Conservation (phyloP, 1,140 invertebrate species). For the Eulimnadia texana region DNA sequence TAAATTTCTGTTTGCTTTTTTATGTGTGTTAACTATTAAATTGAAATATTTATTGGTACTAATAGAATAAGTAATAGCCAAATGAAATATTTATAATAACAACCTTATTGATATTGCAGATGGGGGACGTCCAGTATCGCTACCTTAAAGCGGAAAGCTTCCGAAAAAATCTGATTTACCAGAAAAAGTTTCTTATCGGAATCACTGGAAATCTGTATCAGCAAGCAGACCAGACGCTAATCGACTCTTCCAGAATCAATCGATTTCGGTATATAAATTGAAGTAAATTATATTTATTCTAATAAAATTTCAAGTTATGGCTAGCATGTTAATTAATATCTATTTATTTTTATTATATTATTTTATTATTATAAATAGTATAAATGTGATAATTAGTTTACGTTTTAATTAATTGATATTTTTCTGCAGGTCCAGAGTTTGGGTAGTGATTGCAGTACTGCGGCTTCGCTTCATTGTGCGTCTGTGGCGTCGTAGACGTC, state of each 20-base stretch:
- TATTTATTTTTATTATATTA: no score
- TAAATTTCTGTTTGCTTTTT: no score
- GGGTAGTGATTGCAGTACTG: not conserved
- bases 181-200: slow-evolving; percentile 4
- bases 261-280: not conserved
- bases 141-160: slow-evolving; percentile 4
- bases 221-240: not conserved
- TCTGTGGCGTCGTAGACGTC: not conserved
- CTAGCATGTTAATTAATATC: no score
- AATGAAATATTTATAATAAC: no score
- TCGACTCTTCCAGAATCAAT: not conserved
- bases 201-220: not conserved
- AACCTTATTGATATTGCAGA: no score
- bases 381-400: not conserved
- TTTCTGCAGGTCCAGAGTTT: not conserved
- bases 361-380: not conserved
- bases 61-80: no score
- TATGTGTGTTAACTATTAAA: no score
- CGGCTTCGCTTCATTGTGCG: not conserved
- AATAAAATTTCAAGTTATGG: no score
- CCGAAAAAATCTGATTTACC: slow-evolving; percentile 4
- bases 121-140: not conserved
- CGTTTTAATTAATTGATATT: not conserved
- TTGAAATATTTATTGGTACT: no score
- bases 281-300: not conserved